These are phyloP conservation scores for Pristionchus maxplancki DNA, from an alignment of 2,888 invertebrate genomes.

Conservation along the genomic window DNA sequence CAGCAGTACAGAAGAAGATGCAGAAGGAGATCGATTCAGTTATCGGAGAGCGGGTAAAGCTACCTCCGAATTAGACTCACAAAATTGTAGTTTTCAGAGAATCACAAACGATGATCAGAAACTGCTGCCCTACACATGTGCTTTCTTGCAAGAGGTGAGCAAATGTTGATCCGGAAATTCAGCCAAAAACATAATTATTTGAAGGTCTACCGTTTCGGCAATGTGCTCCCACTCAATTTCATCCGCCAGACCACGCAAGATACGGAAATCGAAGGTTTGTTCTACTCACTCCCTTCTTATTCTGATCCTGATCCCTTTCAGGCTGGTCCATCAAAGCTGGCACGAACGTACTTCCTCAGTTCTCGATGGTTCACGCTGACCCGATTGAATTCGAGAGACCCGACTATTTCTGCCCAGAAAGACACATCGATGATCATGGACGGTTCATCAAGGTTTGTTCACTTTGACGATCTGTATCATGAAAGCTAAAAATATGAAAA, in stretches of 20 bases:
- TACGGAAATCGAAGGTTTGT: slow-evolving; percentile 2
- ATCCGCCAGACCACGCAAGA: background rate
- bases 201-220: background rate
- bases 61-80: background rate
- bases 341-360: background rate
- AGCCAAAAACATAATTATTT: background rate
- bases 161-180: no score
- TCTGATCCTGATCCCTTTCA: background rate
- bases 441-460: background rate
- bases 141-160: background rate
- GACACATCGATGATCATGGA: slow-evolving; percentile 1
- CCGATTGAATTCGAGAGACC: background rate
- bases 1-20: background rate
- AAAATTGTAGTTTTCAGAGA: background rate
- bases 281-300: background rate
- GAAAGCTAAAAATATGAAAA: no score
- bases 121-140: background rate
- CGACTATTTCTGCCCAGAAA: slow-evolving; percentile 32
- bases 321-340: background rate
- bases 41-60: background rate
- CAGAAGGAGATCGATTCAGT: background rate
- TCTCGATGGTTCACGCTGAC: background rate
- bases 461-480: no score
- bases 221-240: background rate
- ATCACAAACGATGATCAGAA: slow-evolving; percentile 12